Base-by-base conservation (phyloP, 2,113 vertebrate genomes). In the Ranitomeya imitator region DNA sequence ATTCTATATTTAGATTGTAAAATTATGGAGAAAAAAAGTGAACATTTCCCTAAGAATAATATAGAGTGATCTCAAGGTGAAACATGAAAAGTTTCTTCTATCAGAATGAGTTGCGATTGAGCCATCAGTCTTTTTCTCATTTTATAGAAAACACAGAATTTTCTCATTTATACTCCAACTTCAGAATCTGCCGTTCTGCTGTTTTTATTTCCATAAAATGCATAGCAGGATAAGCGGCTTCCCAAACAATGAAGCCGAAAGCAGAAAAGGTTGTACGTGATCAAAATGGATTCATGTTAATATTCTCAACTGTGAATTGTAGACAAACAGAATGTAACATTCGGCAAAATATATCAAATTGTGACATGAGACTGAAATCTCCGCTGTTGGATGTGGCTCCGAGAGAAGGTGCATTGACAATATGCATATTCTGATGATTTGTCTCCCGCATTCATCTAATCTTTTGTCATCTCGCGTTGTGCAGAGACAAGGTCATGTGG, bases 401-500 rank as follows among this genome's bases (percentile, higher is more conserved):
- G 52, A 76, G 59, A 85, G 83, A 59, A 2, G 7, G 67, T 57
- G 21, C 15, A 60, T 73, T 60, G 52, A 60, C 23, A 13, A 59
- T 85, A 74, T 85, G 83, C 37, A 45, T 74, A 74, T 85, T 59
- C 23, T 11, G 2, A 37, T 57, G n/a, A 60, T 74, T 54, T 74
- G 15, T 69, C 69, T 85, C 67, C n/a, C 31, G 13, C 63, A 84
- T 84, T 84, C 63, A 55, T 84, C 57, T 74, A 63, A 77, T 8
- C 0, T 92, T 90, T 87, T 85, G 14, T 73, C 55, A n/a, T 61
- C 82, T 89, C 60, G 54, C 93, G 6, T 92, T 77, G 91, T 90
- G 31, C 92, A 99, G 98, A 89, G 92, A 95, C 1, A 88, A 94
- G 60, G 95, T 96, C 85, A 82, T 93, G 57, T 97, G 95, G 95